Conservation (phyloP, 1,140 invertebrate genomes). For the Pseudomyrmex sp. region DNA sequence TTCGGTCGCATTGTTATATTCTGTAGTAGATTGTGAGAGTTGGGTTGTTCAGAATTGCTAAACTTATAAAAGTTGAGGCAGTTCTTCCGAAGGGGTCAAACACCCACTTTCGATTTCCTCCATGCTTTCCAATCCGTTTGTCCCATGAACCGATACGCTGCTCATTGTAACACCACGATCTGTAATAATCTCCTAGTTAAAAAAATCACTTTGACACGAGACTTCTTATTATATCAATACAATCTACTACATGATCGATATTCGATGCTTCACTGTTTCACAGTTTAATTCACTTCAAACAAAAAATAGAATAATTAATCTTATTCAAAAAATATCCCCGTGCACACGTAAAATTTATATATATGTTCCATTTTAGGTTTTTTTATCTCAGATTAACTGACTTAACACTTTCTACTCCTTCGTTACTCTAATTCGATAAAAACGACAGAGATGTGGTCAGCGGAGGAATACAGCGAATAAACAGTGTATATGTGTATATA, state of each 20-base stretch:
- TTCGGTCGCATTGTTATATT: conserved; percentile 67
- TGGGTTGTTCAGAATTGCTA: conserved; percentile 59
- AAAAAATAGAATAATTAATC: background rate
- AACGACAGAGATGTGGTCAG: background rate
- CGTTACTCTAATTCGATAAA: background rate
- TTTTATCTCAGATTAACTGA: background rate
- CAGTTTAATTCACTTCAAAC: background rate
- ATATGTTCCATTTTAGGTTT: background rate
- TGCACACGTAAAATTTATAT: background rate
- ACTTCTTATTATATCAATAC: conserved; percentile 1
- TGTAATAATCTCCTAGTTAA: conserved; percentile 66
- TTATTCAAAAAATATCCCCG: background rate
- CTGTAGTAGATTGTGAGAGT: conserved; percentile 64
- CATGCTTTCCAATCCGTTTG: conserved; percentile 68
- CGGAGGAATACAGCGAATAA: conserved; percentile 16
- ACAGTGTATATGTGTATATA: conserved; percentile 20
- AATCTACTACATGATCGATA: conserved; percentile 9
- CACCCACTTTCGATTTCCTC: conserved; percentile 67
- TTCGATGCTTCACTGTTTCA: background rate
- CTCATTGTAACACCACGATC: conserved; percentile 69
- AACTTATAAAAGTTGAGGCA: conserved; percentile 66
- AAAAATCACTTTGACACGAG: conserved; percentile 28
- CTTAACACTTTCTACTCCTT: background rate
- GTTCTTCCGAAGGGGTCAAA: conserved; percentile 65
- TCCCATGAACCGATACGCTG: conserved; percentile 75